Percentiles rank a stretch among this genome's conserved stretches.
Conservation (phyloP, 2,797 vertebrate genomes). For the Poecilia wingei region DNA sequence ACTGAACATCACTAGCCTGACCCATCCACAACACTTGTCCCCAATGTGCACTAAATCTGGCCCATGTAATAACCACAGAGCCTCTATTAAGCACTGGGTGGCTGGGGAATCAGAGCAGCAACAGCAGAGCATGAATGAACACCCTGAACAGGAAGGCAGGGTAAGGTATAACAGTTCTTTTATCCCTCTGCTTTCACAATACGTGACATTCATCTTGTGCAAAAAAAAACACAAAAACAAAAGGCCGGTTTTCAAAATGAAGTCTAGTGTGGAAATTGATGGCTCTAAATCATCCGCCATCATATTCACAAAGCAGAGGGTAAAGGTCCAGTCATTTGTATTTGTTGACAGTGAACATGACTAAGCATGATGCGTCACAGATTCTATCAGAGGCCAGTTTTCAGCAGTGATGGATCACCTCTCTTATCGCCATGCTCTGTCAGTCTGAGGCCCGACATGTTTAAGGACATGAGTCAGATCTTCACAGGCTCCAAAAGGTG, state of each 20-base stretch:
- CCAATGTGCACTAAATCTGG: conserved; percentile 67
- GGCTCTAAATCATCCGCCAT: conserved; percentile 21
- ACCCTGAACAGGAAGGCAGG: conserved; percentile 46
- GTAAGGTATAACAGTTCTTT: conserved; percentile 40
- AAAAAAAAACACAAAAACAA: conserved; percentile 15
- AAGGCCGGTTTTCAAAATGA: conserved; percentile 12
- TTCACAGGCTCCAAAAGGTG: conserved; percentile 20
- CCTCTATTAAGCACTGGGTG: conserved; percentile 64
- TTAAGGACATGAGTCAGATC: conserved; percentile 42
- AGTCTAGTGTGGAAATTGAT: conserved; percentile 28
- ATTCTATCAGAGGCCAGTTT: conserved; percentile 63
- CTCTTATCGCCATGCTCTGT: conserved; percentile 46
- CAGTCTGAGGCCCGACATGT: conserved; percentile 27
- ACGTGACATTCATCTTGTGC: conserved; percentile 37
- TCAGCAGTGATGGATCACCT: conserved; percentile 68
- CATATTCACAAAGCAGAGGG: conserved; percentile 39
- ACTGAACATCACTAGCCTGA: conserved; percentile 64
- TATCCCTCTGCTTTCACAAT: conserved; percentile 17
- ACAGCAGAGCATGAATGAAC: conserved; percentile 43
- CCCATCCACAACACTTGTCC: conserved; percentile 71
- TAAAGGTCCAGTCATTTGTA: conserved; percentile 72
- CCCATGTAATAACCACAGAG: conserved; percentile 72
- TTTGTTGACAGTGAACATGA: conserved; percentile 72
- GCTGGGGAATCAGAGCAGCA: conserved; percentile 60
- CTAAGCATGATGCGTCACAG: conserved; percentile 65